These are phyloP conservation scores for Lycocerus yunnanus DNA, from an alignment of 2,888 invertebrate species.

Conservation along the genomic window DNA sequence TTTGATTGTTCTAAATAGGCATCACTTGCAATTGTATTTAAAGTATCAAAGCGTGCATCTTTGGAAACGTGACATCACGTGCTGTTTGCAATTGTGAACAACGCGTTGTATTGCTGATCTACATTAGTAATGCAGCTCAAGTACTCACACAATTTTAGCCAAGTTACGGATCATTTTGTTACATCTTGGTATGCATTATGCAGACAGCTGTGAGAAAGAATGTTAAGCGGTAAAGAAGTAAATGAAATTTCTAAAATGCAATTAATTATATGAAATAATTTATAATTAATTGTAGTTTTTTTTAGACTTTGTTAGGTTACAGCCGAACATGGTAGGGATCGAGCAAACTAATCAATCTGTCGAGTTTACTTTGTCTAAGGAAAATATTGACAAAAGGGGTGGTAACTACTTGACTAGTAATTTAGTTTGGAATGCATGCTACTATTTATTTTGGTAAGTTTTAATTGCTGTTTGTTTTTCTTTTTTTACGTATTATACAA, in stretches of 20 bases:
- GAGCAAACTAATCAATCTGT: neutral
- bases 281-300: neutral
- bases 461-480: slow-evolving; percentile 10
- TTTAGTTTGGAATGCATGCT: slow-evolving; percentile 9
- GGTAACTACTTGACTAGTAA: slow-evolving; percentile 2
- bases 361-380: neutral
- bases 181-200: slow-evolving; percentile 13
- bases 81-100: slow-evolving; percentile 25
- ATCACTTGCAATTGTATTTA: slow-evolving; percentile 10
- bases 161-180: slow-evolving; percentile 18
- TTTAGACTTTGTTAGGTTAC: neutral
- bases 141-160: slow-evolving; percentile 17
- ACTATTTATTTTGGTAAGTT: slow-evolving; percentile 4
- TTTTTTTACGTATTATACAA: slow-evolving; percentile 1
- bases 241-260: slow-evolving; percentile 16
- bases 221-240: slow-evolving; percentile 8
- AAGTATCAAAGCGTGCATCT: slow-evolving; percentile 32
- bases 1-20: slow-evolving; percentile 4
- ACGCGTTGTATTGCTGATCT: slow-evolving; percentile 13
- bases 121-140: slow-evolving; percentile 26
- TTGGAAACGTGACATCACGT: slow-evolving; percentile 30
- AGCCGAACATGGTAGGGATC: neutral
- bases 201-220: slow-evolving; percentile 19
- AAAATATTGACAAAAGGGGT: slow-evolving; percentile 16
- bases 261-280: slow-evolving; percentile 2